Conservation (phyloP, 2,113 vertebrate species). For the Calyptommatus sinebrachiatus region DNA sequence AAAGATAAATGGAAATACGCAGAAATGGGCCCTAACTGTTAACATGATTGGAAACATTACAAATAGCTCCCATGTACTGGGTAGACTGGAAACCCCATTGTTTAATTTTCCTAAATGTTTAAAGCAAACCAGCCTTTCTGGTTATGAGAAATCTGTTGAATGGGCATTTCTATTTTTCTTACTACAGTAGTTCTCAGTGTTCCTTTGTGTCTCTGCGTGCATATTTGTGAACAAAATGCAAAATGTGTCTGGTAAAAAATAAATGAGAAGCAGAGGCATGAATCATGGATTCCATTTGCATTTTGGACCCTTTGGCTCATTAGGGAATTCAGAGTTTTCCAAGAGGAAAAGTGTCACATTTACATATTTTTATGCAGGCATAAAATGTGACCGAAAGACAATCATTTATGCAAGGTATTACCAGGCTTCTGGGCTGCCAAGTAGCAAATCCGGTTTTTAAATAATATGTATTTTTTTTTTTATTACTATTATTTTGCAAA, state of each 20-base stretch:
- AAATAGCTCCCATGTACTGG: constrained; percentile 35
- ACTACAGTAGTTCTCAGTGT: constrained; percentile 26
- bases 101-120: constrained; percentile 59
- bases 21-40: background rate
- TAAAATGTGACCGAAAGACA: constrained; percentile 41
- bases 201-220: constrained; percentile 32
- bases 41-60: constrained; percentile 13
- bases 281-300: constrained; percentile 66
- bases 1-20: no score
- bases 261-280: constrained; percentile 54
- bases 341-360: constrained; percentile 50
- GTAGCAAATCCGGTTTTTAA: constrained; percentile 51
- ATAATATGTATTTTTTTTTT: constrained; percentile 36
- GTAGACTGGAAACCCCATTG: constrained; percentile 56
- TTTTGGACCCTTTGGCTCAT: constrained; percentile 58
- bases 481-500: constrained; percentile 39
- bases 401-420: constrained; percentile 51
- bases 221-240: constrained; percentile 65
- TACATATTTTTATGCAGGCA: constrained; percentile 50
- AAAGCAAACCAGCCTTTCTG: constrained; percentile 65
- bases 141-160: constrained; percentile 67
- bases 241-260: constrained; percentile 69
- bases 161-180: constrained; percentile 48
- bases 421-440: constrained; percentile 39
- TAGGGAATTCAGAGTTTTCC: constrained; percentile 54